These are phyloP conservation scores for Dicerorhinus sumatrensis DNA, from an alignment of 2,113 vertebrate genomes.

Conservation along the genomic window DNA sequence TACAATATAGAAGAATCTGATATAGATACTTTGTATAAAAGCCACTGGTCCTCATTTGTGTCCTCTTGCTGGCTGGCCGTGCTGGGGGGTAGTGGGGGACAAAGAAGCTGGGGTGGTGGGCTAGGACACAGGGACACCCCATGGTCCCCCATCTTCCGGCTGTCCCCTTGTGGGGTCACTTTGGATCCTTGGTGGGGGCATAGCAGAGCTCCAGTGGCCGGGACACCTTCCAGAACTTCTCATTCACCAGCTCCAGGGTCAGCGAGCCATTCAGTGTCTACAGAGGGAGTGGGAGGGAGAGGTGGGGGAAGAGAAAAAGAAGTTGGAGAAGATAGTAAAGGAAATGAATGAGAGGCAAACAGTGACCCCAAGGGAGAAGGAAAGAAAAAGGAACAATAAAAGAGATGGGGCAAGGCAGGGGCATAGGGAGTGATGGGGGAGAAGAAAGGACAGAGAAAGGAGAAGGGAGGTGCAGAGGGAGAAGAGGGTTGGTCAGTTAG, in stretches of 20 bases:
- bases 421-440: not conserved
- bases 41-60: conserved; percentile 72
- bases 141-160: conserved; percentile 50
- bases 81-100: conserved; percentile 24
- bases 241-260: conserved; percentile 94
- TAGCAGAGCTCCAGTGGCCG: conserved; percentile 94
- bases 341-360: not conserved
- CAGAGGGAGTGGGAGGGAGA: not conserved
- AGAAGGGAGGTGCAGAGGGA: not conserved
- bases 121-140: conserved; percentile 34
- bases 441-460: not conserved
- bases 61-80: conserved; percentile 70
- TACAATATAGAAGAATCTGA: conserved; percentile 83
- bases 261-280: conserved; percentile 94
- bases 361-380: not conserved
- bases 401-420: not conserved
- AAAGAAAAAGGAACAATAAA: not conserved
- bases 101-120: conserved; percentile 57
- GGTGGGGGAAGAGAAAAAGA: not conserved
- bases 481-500: not conserved
- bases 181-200: conserved; percentile 92
- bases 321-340: not conserved
- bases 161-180: conserved; percentile 74
- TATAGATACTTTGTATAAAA: conserved; percentile 84
- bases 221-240: conserved; percentile 95